phyloP scores from a whole-genome alignment of 2,888 invertebrate species.

The Agrilus cyanescens region DNA sequence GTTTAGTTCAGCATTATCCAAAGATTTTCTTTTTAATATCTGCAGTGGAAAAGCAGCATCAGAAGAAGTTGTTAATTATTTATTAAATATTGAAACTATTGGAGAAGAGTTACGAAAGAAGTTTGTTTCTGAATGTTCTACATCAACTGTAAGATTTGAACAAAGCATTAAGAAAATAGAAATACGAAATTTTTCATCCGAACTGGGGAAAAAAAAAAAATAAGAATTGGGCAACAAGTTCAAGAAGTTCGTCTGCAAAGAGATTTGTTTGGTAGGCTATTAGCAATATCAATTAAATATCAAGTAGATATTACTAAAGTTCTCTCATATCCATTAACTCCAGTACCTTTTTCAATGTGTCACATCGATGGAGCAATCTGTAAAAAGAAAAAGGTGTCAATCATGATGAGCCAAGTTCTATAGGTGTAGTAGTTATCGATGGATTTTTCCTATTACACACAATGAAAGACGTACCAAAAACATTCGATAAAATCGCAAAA shows the following conservation, averaged over 20 bases:
- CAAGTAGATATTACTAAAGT: constrained; percentile 6
- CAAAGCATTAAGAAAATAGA: constrained; percentile 5
- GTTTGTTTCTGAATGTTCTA: constrained; percentile 6
- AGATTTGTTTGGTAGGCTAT: constrained; percentile 10
- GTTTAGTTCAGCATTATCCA: constrained; percentile 6
- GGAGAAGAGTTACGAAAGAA: constrained; percentile 4
- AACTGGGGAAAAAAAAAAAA: constrained; percentile 7
- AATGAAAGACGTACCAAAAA: constrained; percentile 5
- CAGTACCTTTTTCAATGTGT: constrained; percentile 8
- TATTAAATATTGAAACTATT: constrained; percentile 9
- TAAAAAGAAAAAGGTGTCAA: constrained; percentile 7
- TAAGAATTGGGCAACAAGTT: constrained; percentile 6
- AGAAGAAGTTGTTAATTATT: constrained; percentile 7
- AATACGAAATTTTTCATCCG: constrained; percentile 5
- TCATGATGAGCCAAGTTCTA: neutral
- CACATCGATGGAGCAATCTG: constrained; percentile 7
- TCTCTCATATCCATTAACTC: constrained; percentile 3
- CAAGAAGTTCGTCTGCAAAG: constrained; percentile 9
- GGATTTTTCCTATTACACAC: constrained; percentile 11
- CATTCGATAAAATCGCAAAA: constrained; percentile 8
- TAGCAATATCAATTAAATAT: constrained; percentile 8
- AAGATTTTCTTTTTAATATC: constrained; percentile 10
- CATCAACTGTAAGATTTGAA: constrained; percentile 4
- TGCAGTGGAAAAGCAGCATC: constrained; percentile 9
- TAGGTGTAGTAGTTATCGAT: constrained; percentile 9